Conservation (phyloP, 2,113 vertebrate genomes). For the Antechinus stuartii region DNA sequence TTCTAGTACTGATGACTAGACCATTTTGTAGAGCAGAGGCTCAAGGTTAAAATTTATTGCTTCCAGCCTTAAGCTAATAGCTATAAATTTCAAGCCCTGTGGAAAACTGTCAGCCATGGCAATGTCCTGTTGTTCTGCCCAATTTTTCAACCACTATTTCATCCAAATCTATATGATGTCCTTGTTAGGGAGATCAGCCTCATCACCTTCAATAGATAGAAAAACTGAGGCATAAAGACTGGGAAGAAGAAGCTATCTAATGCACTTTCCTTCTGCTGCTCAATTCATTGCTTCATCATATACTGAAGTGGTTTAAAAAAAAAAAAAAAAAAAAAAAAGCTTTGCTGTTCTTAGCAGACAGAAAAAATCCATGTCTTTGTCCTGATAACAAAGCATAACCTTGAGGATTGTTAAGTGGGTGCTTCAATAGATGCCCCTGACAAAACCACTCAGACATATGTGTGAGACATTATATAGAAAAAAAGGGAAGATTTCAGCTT, state of each 20-base stretch:
- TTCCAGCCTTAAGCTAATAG: conserved; percentile 2
- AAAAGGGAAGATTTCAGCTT: neutral
- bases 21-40: conserved; percentile 25
- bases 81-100: neutral
- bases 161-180: neutral
- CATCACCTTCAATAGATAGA: neutral
- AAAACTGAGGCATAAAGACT: conserved; percentile 26
- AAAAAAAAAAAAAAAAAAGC: neutral
- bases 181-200: neutral
- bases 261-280: conserved; percentile 11
- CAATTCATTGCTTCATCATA: conserved; percentile 35
- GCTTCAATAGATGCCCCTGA: neutral
- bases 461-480: neutral
- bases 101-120: neutral
- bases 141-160: neutral
- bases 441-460: neutral
- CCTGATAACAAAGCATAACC: neutral
- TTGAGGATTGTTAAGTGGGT: neutral
- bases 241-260: conserved; percentile 31
- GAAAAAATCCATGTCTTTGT: conserved; percentile 51
- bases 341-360: conserved; percentile 42
- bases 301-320: conserved; percentile 14
- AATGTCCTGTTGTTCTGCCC: neutral
- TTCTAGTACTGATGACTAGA: conserved; percentile 24
- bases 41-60: conserved; percentile 41